These are phyloP conservation scores for Typhlomys cinereus DNA, from an alignment of 2,113 vertebrate species.

Conservation along the genomic window DNA sequence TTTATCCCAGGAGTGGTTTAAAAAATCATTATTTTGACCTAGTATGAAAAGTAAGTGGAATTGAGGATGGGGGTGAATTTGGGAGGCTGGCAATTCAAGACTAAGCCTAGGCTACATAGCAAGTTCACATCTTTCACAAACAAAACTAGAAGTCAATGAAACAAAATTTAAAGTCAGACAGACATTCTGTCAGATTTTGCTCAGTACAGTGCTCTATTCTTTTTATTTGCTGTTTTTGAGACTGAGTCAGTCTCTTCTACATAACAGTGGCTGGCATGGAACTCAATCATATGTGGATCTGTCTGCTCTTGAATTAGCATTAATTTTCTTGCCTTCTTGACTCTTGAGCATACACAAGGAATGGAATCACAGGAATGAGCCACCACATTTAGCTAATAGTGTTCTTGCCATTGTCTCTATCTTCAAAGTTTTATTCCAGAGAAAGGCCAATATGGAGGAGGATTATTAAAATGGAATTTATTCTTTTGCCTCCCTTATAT, in stretches of 20 bases:
- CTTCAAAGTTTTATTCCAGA: conserved; percentile 34
- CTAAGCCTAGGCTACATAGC: too few species aligned
- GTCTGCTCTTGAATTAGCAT: not conserved
- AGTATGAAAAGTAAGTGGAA: not conserved
- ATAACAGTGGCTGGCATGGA: too few species aligned
- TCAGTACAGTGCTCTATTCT: too few species aligned
- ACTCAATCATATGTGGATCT: not conserved
- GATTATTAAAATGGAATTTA: not conserved
- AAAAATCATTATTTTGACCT: not conserved
- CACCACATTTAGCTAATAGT: not conserved
- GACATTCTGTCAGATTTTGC: not conserved
- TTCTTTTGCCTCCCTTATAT: not conserved
- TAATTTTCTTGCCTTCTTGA: not conserved
- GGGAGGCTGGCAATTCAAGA: too few species aligned
- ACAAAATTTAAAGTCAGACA: not conserved
- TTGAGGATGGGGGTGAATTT: not conserved
- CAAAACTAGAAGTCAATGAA: too few species aligned
- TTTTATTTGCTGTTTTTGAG: not conserved
- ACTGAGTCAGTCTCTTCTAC: not conserved
- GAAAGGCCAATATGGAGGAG: not conserved
- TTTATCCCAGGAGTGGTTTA: not conserved
- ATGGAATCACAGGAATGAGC: not conserved
- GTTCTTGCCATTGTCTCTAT: not conserved
- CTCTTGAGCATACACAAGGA: too few species aligned
- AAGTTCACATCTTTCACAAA: too few species aligned